Conservation (phyloP, 2,797 vertebrate genomes). For the Bradypus variegatus region DNA sequence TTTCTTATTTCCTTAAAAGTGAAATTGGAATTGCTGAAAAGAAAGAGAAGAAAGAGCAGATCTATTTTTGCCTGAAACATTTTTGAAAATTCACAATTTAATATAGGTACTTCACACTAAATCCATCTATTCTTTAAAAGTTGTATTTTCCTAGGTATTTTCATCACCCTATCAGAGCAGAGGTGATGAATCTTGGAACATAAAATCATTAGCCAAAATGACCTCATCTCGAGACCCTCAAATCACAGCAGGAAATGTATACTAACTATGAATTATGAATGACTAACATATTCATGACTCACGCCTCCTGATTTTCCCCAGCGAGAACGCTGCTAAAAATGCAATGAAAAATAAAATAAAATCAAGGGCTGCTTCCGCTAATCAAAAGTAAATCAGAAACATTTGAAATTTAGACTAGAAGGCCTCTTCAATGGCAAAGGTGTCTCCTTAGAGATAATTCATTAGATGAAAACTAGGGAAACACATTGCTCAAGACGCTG, state of each 20-base stretch:
- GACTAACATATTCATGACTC: slow-evolving; percentile 17
- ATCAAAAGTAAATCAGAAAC: not conserved
- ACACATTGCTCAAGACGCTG: not conserved
- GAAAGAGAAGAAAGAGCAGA: slow-evolving; percentile 10
- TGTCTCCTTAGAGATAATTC: not conserved
- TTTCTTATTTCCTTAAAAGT: slow-evolving; percentile 44
- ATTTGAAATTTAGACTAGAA: not conserved
- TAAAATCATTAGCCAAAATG: slow-evolving; percentile 39
- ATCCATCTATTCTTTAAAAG: not conserved
- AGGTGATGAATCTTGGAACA: slow-evolving; percentile 27
- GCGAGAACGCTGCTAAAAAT: not conserved
- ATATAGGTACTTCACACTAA: not conserved
- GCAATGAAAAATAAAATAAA: slow-evolving; percentile 17
- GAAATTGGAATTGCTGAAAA: slow-evolving; percentile 7
- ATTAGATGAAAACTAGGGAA: not conserved
- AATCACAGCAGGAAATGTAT: not conserved
- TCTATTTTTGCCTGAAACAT: not conserved
- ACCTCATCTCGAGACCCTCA: not conserved
- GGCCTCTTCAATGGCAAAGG: not conserved
- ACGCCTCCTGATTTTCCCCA: not conserved
- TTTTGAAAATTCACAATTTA: slow-evolving; percentile 29
- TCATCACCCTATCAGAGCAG: not conserved
- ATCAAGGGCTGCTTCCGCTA: not conserved
- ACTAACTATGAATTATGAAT: not conserved
- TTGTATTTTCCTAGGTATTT: slow-evolving; percentile 6